A percentile compares a stretch with the other conserved stretches of the same genome.
These are phyloP conservation scores for Chauna torquata DNA, from an alignment of 2,113 vertebrate species.

Conservation along the genomic window DNA sequence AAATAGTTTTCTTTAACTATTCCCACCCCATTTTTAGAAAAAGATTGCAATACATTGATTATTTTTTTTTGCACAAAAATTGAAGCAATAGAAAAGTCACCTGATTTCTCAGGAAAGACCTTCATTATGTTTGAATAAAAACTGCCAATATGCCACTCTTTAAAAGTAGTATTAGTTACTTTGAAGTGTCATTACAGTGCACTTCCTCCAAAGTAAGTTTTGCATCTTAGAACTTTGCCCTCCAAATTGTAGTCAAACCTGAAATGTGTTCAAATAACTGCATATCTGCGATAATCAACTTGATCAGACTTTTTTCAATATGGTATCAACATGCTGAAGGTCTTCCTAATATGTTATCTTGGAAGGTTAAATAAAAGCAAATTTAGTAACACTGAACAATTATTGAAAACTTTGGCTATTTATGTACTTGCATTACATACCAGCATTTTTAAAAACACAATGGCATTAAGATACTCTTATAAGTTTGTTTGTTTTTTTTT, in stretches of 20 bases:
- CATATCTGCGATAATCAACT: background rate
- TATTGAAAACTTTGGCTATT: conserved; percentile 64
- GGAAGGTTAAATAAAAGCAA: conserved; percentile 55
- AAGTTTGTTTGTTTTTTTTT: conserved; percentile 18
- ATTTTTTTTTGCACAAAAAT: conserved; percentile 70
- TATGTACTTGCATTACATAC: conserved; percentile 51
- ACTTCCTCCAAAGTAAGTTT: background rate
- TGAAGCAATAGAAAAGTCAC: conserved; percentile 70
- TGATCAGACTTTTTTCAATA: background rate
- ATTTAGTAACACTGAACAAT: conserved; percentile 62
- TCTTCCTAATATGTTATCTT: conserved; percentile 48
- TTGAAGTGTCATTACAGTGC: conserved; percentile 1
- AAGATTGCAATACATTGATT: conserved; percentile 63
- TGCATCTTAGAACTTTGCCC: background rate
- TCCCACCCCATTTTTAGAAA: conserved; percentile 60
- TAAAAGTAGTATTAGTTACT: background rate
- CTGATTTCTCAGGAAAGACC: conserved; percentile 66
- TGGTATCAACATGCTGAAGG: conserved; percentile 45
- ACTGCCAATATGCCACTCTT: background rate
- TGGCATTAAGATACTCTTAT: conserved; percentile 48
- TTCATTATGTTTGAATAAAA: background rate
- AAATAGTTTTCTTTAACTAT: conserved; percentile 70
- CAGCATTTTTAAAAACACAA: conserved; percentile 45
- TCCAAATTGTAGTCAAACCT: background rate
- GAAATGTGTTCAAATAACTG: background rate